Evolutionary conservation across 2,113 vertebrate species (phyloP).

Genomic region (Myrmecobius fasciatus): DNA sequence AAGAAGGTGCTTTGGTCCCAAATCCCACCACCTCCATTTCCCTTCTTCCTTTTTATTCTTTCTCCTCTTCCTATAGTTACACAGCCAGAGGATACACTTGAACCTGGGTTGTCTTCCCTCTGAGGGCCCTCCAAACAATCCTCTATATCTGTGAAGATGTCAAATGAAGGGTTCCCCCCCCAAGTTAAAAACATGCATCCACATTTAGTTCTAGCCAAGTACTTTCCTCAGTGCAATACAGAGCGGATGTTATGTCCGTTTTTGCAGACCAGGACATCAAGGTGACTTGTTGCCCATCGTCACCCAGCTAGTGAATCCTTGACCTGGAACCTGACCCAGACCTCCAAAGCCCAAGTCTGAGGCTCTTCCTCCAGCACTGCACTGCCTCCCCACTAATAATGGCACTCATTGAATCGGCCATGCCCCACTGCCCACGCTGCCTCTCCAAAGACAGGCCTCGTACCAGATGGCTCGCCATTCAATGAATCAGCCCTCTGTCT

Average conservation of each 20-base stretch:
- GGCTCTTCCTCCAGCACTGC: neutral
- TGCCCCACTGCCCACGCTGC: neutral
- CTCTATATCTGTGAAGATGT: neutral
- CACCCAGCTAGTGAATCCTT: neutral
- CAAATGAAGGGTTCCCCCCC: neutral
- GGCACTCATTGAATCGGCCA: neutral
- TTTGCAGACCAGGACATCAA: neutral
- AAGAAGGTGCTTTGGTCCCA: neutral
- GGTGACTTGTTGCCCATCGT: neutral
- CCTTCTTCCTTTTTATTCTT: neutral
- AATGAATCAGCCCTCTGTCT: neutral
- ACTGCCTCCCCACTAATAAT: neutral
- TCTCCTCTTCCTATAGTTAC: neutral
- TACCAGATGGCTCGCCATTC: neutral
- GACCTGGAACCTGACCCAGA: neutral
- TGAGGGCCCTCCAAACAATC: neutral
- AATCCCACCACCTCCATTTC: neutral
- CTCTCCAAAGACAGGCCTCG: neutral
- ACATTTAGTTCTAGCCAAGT: neutral
- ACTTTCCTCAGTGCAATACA: neutral
- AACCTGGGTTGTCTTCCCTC: neutral
- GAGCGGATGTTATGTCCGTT: neutral
- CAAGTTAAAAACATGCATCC: neutral
- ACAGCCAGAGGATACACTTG: neutral
- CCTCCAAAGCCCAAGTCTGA: neutral